These are phyloP conservation scores for Dipodomys merriami DNA, from an alignment of 2,113 vertebrate species.

Conservation along the genomic window DNA sequence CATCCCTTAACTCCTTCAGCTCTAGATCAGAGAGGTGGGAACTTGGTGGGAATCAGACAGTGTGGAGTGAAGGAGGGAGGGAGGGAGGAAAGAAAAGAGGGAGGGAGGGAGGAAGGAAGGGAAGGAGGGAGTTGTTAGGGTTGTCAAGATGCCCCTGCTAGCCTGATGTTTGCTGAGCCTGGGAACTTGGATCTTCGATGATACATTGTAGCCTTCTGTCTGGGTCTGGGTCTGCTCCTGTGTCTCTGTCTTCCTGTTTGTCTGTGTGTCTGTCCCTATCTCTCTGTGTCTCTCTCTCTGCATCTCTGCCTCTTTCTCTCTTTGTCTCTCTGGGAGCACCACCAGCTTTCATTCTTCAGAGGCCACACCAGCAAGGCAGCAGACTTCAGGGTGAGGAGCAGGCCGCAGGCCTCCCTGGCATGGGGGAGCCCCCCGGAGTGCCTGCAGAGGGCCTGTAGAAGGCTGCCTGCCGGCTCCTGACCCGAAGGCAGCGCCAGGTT, in stretches of 20 bases:
- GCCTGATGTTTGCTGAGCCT: neutral
- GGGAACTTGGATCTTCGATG: too few species aligned
- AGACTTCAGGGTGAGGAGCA: neutral
- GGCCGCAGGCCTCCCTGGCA: neutral
- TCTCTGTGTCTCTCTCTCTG: too few species aligned
- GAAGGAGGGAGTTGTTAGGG: neutral
- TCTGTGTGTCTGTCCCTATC: too few species aligned
- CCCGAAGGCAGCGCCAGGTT: neutral
- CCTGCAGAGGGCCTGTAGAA: neutral
- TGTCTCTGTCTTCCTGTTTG: too few species aligned
- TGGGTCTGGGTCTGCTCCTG: too few species aligned
- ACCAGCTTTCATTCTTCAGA: neutral
- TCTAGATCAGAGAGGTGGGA: neutral
- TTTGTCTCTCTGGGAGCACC: neutral
- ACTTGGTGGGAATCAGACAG: too few species aligned
- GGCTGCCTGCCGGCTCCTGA: rapidly evolving
- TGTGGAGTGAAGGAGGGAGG: neutral
- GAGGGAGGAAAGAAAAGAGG: neutral
- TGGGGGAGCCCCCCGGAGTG: neutral
- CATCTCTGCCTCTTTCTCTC: too few species aligned
- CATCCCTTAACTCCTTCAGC: neutral
- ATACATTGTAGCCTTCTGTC: too few species aligned
- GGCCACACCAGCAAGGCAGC: rapidly evolving
- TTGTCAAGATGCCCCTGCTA: rapidly evolving
- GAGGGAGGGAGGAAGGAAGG: neutral